Evolutionary conservation across 2,888 invertebrate genomes (phyloP).

Genomic region (Chirona hameri): DNA sequence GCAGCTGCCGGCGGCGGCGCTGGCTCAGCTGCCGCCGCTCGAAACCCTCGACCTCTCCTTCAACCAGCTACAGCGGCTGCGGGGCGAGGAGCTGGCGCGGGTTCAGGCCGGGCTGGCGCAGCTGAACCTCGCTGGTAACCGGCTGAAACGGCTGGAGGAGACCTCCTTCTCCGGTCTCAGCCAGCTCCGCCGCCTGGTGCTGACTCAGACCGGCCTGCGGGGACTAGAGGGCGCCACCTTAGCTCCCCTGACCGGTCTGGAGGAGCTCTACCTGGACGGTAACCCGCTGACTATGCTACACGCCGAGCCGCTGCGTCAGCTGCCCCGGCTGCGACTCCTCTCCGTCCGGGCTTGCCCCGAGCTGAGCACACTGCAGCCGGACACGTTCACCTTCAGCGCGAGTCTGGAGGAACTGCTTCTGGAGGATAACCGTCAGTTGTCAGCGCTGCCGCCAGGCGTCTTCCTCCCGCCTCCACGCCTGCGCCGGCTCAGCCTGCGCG

Average conservation of each 20-base stretch:
- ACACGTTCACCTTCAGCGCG: conserved; percentile 77
- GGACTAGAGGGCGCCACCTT: conserved; percentile 70
- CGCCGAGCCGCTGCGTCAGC: conserved; percentile 74
- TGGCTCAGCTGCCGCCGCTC: conserved; percentile 55
- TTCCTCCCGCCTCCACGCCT: conserved; percentile 79
- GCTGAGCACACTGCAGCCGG: conserved; percentile 64
- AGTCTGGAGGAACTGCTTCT: conserved; percentile 45
- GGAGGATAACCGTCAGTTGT: conserved; percentile 70
- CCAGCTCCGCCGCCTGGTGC: conserved; percentile 66
- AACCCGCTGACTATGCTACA: conserved; percentile 70
- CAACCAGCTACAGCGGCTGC: conserved; percentile 71
- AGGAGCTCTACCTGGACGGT: conserved; percentile 69
- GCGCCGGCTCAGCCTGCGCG: conserved; percentile 68
- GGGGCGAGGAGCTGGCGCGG: conserved; percentile 65
- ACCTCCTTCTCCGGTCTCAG: conserved; percentile 70
- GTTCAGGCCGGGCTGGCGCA: conserved; percentile 56
- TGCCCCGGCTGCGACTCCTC: conserved; percentile 72
- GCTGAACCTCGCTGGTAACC: conserved; percentile 63
- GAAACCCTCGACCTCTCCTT: conserved; percentile 70
- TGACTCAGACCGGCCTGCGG: conserved; percentile 78
- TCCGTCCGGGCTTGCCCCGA: conserved; percentile 66
- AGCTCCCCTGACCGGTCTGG: conserved; percentile 70
- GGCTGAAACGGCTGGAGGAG: conserved; percentile 66
- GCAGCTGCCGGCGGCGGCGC: conserved; percentile 46
- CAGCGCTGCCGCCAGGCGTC: conserved; percentile 70